phyloP scores from a whole-genome alignment of 2,113 vertebrate species.

The Cavia porcellus region DNA sequence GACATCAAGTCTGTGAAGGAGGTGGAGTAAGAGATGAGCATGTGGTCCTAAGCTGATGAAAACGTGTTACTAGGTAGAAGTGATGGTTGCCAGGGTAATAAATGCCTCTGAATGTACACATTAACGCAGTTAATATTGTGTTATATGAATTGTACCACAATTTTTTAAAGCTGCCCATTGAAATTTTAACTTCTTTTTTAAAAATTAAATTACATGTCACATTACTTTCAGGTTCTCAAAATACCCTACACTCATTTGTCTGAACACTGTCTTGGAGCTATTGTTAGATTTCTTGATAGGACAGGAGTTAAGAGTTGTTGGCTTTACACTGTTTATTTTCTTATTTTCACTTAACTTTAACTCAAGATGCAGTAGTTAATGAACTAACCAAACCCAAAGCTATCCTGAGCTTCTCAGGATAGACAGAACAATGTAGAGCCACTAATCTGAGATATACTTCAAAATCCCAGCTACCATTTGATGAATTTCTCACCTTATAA shows the following conservation, averaged over 20 bases:
- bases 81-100: background rate
- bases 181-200: background rate
- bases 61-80: background rate
- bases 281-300: background rate
- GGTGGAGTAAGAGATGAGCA: background rate
- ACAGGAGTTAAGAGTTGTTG: too few relatives aligned
- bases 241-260: background rate
- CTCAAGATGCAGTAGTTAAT: background rate
- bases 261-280: background rate
- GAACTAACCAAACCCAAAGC: background rate
- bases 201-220: background rate
- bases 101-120: background rate
- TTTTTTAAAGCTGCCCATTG: background rate
- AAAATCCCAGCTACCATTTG: background rate
- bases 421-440: background rate
- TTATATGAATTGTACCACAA: background rate
- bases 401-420: background rate
- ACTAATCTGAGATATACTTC: background rate
- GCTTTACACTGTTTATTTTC: background rate
- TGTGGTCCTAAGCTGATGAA: background rate
- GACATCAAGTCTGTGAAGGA: background rate
- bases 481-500: background rate
- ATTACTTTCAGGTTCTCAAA: background rate
- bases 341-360: slow-evolving; percentile 25
- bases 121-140: background rate